Conservation (phyloP, 2,113 vertebrate genomes). For the Odocoileus virginianus region DNA sequence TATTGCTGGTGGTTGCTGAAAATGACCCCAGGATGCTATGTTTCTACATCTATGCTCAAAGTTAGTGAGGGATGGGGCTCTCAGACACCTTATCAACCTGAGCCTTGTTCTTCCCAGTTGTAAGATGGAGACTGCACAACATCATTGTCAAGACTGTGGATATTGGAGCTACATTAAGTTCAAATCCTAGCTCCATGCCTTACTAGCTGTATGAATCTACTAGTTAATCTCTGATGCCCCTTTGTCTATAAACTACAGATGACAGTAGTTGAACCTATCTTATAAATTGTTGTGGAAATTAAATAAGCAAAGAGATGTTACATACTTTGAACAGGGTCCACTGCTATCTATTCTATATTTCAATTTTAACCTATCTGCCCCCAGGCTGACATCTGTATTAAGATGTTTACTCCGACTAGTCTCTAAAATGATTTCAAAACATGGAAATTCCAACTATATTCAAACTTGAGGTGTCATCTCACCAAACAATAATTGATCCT, state of each 20-base stretch:
- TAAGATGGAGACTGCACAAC: background rate
- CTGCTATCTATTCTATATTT: background rate
- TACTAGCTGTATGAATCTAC: background rate
- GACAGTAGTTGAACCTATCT: background rate
- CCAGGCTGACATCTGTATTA: background rate
- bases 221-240: background rate
- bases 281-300: background rate
- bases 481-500: background rate
- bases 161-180: background rate
- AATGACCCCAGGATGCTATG: background rate
- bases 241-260: background rate
- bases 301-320: background rate
- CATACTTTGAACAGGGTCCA: background rate
- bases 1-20: background rate
- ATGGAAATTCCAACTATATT: background rate
- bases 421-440: background rate
- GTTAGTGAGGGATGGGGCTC: background rate
- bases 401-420: background rate
- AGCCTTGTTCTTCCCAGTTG: background rate
- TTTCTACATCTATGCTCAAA: background rate
- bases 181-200: background rate
- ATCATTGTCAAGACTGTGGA: background rate
- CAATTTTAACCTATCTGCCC: background rate
- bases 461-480: background rate
- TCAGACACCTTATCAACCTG: background rate